These are phyloP conservation scores for Trissolcus japonicus DNA, from an alignment of 2,888 invertebrate species.

Conservation along the genomic window DNA sequence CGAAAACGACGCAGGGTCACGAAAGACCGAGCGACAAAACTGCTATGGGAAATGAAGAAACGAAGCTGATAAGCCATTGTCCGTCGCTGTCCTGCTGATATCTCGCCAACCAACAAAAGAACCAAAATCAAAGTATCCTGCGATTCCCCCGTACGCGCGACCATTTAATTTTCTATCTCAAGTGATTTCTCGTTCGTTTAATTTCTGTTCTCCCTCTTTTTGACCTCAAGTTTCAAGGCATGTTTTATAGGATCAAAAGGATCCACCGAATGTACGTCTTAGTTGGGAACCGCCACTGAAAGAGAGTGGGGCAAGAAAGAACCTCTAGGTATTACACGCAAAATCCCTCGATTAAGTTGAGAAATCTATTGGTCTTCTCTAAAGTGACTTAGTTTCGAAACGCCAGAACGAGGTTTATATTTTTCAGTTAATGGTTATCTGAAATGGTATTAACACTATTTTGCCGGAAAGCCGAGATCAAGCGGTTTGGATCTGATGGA, in stretches of 20 bases:
- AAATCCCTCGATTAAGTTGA: constrained; percentile 57
- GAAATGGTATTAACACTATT: constrained; percentile 17
- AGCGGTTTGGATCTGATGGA: neutral
- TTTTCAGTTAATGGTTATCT: constrained; percentile 17
- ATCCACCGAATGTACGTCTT: constrained; percentile 49
- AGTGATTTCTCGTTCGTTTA: constrained; percentile 36
- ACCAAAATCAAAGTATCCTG: constrained; percentile 53
- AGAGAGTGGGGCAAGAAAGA: constrained; percentile 38
- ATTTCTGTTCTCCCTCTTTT: constrained; percentile 25
- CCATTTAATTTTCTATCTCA: constrained; percentile 56
- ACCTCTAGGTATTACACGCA: constrained; percentile 52
- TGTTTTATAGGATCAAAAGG: constrained; percentile 51
- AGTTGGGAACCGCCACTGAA: constrained; percentile 20
- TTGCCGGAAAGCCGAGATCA: neutral
- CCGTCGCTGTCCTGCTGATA: constrained; percentile 37
- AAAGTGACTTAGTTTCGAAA: constrained; percentile 33
- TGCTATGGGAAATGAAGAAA: constrained; percentile 53
- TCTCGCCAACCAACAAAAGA: constrained; percentile 38
- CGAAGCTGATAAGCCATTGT: constrained; percentile 51
- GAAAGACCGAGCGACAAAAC: constrained; percentile 41
- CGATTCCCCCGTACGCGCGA: constrained; percentile 13
- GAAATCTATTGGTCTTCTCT: constrained; percentile 56
- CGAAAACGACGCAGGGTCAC: constrained; percentile 45
- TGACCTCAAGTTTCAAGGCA: constrained; percentile 32
- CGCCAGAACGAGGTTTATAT: constrained; percentile 31